phyloP scores from a whole-genome alignment of 2,113 vertebrate genomes.

The human (Homo sapiens) region DNA sequence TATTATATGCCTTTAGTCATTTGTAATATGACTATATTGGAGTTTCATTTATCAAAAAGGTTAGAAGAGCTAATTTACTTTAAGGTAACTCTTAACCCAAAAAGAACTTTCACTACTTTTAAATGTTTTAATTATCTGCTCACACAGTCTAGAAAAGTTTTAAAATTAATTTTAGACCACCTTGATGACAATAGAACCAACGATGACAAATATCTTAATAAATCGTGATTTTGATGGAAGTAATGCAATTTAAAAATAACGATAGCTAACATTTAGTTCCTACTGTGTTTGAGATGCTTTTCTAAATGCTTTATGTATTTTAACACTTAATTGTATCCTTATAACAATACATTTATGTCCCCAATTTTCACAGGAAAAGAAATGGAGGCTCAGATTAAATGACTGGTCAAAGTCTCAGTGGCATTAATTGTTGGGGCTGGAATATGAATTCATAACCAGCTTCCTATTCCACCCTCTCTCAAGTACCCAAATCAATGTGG shows the following conservation, averaged over 20 bases:
- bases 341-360: slow-evolving; percentile 29
- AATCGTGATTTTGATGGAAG: slow-evolving; percentile 46
- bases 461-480: not conserved
- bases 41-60: slow-evolving; percentile 62
- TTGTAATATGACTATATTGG: slow-evolving; percentile 50
- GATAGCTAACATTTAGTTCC: slow-evolving; percentile 40
- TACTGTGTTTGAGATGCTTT: not conserved
- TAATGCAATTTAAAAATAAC: slow-evolving; percentile 33
- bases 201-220: slow-evolving; percentile 44
- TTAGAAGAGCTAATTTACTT: slow-evolving; percentile 62
- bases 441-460: slow-evolving; percentile 18
- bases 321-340: slow-evolving; percentile 5
- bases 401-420: not conserved
- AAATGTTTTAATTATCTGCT: slow-evolving; percentile 58
- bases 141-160: not conserved
- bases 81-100: slow-evolving; percentile 51
- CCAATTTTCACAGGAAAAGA: slow-evolving; percentile 42
- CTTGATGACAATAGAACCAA: slow-evolving; percentile 29
- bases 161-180: slow-evolving; percentile 43
- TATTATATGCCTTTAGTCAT: slow-evolving; percentile 54
- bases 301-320: slow-evolving; percentile 33
- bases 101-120: slow-evolving; percentile 27
- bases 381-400: slow-evolving; percentile 41
- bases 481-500: not conserved
- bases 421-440: not conserved